A percentile compares a stretch with the other conserved stretches of the same genome.
phyloP scores from a whole-genome alignment of 2,113 vertebrate genomes.

The Microtus oregoni region DNA sequence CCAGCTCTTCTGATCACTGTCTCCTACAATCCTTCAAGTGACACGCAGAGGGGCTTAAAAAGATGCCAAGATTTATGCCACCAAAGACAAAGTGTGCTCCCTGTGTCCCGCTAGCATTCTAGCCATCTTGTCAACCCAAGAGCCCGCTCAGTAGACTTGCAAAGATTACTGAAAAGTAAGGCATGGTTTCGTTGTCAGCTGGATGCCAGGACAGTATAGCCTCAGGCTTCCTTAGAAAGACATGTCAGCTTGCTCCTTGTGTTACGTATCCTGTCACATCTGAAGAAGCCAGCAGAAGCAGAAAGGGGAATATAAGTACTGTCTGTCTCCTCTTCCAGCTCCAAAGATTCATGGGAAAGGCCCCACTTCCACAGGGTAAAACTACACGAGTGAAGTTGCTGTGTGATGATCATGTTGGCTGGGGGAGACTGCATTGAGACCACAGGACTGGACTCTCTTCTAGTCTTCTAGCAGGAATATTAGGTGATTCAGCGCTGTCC shows the following conservation, averaged over 20 bases:
- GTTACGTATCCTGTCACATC: neutral
- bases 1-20: neutral
- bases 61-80: neutral
- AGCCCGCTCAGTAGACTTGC: neutral
- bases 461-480: neutral
- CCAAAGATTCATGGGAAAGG: constrained; percentile 5
- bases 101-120: neutral
- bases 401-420: neutral
- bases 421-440: constrained; percentile 49
- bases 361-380: neutral
- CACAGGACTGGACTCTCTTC: neutral
- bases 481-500: neutral
- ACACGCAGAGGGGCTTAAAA: neutral
- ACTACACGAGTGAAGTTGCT: constrained; percentile 42
- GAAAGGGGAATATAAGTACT: neutral
- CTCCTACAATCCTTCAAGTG: neutral
- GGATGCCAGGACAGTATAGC: neutral
- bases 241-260: neutral
- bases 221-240: neutral
- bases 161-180: neutral
- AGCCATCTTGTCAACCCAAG: neutral
- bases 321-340: neutral
- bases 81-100: neutral
- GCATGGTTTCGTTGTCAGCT: neutral
- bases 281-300: neutral